Conservation (phyloP, 2,797 vertebrate genomes). For the Alectoris magna region DNA sequence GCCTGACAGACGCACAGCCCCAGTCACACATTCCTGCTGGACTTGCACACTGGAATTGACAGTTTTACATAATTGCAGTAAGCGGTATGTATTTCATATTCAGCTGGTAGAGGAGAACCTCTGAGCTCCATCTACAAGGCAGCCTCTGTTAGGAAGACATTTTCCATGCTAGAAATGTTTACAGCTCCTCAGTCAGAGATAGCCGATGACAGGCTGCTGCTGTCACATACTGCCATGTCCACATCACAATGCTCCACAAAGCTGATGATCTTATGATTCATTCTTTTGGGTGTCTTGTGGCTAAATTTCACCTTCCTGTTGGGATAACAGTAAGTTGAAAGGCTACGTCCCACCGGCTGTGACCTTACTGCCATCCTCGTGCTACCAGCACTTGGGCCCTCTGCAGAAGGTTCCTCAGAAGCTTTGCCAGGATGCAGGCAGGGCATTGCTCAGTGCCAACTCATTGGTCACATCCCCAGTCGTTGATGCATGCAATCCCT, state of each 20-base stretch:
- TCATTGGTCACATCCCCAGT: not conserved
- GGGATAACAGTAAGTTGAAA: not conserved
- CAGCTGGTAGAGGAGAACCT: slow-evolving; percentile 24
- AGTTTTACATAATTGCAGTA: slow-evolving; percentile 47
- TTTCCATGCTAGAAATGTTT: slow-evolving; percentile 49
- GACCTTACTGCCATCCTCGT: not conserved
- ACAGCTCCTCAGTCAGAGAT: slow-evolving; percentile 2
- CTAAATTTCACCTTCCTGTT: not conserved
- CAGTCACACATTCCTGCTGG: slow-evolving; percentile 57
- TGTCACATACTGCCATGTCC: not conserved
- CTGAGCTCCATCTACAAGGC: not conserved
- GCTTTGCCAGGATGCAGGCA: not conserved
- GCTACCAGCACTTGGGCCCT: not conserved
- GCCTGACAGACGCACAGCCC: slow-evolving; percentile 42
- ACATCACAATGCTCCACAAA: rapidly evolving
- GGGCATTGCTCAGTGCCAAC: not conserved
- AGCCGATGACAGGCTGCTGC: not conserved
- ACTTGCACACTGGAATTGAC: slow-evolving; percentile 42
- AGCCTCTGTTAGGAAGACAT: slow-evolving; percentile 4
- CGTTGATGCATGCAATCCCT: not conserved
- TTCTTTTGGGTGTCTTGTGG: not conserved
- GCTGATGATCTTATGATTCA: not conserved
- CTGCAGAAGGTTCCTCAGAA: not conserved
- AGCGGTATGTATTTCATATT: slow-evolving; percentile 44
- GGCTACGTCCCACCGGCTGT: not conserved